phyloP scores from a whole-genome alignment of 2,113 vertebrate genomes.

The Lasiurus borealis region DNA sequence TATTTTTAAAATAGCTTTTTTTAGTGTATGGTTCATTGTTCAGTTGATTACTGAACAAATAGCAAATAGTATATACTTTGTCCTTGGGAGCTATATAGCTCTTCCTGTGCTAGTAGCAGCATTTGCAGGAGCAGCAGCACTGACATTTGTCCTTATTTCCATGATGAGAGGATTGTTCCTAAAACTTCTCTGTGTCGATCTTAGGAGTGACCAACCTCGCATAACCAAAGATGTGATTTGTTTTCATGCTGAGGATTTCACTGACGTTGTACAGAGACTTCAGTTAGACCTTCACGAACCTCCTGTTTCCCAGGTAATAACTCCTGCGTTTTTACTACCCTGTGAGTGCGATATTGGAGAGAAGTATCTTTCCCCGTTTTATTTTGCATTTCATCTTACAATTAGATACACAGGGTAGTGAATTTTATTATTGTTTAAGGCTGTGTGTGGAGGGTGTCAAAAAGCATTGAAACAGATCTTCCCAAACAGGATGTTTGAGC shows the following conservation, averaged over 20 bases:
- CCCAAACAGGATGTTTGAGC: background rate
- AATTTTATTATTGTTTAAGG: conserved; percentile 50
- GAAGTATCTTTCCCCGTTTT: conserved; percentile 27
- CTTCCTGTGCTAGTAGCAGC: conserved; percentile 7
- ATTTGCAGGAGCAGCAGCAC: background rate
- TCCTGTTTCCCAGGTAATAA: conserved; percentile 96
- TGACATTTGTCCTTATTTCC: conserved; percentile 56
- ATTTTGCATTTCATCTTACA: conserved; percentile 45
- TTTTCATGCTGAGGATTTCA: conserved; percentile 98
- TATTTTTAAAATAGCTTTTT: background rate
- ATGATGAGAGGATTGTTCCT: conserved; percentile 51
- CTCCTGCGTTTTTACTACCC: conserved; percentile 9
- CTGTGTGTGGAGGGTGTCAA: background rate
- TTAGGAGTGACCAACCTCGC: conserved; percentile 94
- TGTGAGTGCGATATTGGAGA: background rate
- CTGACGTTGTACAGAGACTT: conserved; percentile 97
- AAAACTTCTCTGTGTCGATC: conserved; percentile 63
- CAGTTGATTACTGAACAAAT: conserved; percentile 18
- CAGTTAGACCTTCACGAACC: conserved; percentile 98
- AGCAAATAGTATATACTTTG: conserved; percentile 9
- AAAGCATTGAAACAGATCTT: conserved; percentile 37
- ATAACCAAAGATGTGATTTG: conserved; percentile 99
- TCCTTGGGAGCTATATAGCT: background rate
- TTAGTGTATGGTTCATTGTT: conserved; percentile 25
- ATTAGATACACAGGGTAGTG: background rate